These are phyloP conservation scores for Geotrupes spiniger DNA, from an alignment of 2,888 invertebrate genomes.

Conservation along the genomic window DNA sequence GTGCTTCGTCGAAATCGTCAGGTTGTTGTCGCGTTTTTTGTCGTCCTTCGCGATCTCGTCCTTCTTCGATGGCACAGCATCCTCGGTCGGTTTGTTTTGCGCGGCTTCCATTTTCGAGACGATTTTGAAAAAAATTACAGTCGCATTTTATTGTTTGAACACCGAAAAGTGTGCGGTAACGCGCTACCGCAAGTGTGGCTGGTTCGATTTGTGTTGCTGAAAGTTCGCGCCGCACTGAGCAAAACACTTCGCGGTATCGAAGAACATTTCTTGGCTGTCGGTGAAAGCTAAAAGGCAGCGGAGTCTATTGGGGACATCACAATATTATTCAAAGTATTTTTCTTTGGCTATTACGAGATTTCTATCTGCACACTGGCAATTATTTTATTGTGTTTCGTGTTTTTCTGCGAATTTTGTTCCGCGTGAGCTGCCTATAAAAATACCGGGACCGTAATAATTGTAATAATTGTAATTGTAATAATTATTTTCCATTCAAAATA, in stretches of 20 bases:
- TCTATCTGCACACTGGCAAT: too few species aligned
- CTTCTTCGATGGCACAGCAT: constrained; percentile 3
- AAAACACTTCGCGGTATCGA: constrained; percentile 1
- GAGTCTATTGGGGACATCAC: constrained; percentile 28
- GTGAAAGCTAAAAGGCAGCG: constrained; percentile 28
- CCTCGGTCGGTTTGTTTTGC: constrained; percentile 3
- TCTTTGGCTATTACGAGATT: too few species aligned
- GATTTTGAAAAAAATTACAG: too few species aligned
- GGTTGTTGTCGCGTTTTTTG: constrained; percentile 25
- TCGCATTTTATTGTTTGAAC: too few species aligned
- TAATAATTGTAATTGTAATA: too few species aligned
- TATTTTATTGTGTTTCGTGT: too few species aligned
- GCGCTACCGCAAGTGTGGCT: too few species aligned
- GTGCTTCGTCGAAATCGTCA: constrained; percentile 40
- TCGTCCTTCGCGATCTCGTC: background rate
- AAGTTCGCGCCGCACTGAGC: constrained; percentile 15
- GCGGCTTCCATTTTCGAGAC: background rate
- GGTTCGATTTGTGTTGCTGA: background rate
- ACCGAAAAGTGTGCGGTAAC: too few species aligned
- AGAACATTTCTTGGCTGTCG: constrained; percentile 15
- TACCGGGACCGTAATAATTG: too few species aligned
- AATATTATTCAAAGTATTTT: constrained; percentile 12
- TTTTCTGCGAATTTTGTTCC: too few species aligned
- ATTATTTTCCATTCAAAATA: too few species aligned
- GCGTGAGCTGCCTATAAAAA: too few species aligned